phyloP scores from a whole-genome alignment of 1,140 invertebrate genomes.

The Ectropis grisescens region DNA sequence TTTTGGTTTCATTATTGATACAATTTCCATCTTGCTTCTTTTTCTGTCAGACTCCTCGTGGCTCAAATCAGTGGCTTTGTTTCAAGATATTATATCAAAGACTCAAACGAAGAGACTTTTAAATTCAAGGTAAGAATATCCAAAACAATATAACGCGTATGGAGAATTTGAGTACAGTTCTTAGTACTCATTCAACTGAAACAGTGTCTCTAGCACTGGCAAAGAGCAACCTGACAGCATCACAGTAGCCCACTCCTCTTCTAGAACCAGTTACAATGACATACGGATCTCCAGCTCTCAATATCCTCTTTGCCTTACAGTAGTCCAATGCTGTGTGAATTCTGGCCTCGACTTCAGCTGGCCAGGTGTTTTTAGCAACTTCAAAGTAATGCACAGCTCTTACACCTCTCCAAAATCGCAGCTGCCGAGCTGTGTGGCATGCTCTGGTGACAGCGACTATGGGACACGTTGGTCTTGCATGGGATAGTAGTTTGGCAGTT shows the following conservation, averaged over 20 bases:
- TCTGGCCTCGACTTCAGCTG: slow-evolving; percentile 79
- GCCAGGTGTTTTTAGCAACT: slow-evolving; percentile 71
- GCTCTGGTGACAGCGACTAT: slow-evolving; percentile 81
- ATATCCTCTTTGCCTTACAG: slow-evolving; percentile 76
- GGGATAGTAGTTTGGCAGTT: slow-evolving; percentile 77
- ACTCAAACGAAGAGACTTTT: too few relatives aligned
- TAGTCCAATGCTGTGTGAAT: slow-evolving; percentile 78
- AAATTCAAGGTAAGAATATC: too few relatives aligned
- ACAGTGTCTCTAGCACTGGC: slow-evolving; percentile 56
- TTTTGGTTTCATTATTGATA: too few relatives aligned
- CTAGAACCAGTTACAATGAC: slow-evolving; percentile 83
- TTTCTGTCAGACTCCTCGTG: too few relatives aligned
- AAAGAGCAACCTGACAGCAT: slow-evolving; percentile 80
- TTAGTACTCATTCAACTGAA: slow-evolving; percentile 22
- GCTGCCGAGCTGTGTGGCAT: slow-evolving; percentile 76
- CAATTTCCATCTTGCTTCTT: too few relatives aligned
- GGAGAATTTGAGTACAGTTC: too few relatives aligned
- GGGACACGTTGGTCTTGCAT: slow-evolving; percentile 79
- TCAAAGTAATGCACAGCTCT: slow-evolving; percentile 78
- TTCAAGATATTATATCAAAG: too few relatives aligned
- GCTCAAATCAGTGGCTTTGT: too few relatives aligned
- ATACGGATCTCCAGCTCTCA: slow-evolving; percentile 77
- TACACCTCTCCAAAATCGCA: slow-evolving; percentile 79
- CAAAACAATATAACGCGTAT: too few relatives aligned
- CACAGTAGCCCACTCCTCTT: slow-evolving; percentile 81